Conservation (phyloP, 1,140 invertebrate genomes). For the Platyscapa corneri region DNA sequence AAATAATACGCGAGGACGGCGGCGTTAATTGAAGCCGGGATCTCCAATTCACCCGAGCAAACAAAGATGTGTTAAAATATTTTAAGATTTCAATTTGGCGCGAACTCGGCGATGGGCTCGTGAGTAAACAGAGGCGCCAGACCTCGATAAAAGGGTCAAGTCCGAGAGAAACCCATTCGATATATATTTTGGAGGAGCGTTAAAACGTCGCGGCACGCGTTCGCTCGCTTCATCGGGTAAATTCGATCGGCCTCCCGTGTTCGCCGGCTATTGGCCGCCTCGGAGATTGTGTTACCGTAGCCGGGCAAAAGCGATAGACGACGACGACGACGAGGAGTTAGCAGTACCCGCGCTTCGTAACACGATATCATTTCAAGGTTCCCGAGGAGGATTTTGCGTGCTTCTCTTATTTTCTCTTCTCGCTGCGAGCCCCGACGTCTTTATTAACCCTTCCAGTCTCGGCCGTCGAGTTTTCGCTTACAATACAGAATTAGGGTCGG, state of each 20-base stretch:
- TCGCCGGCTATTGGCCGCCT: slow-evolving; percentile 10
- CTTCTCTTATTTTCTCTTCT: background rate
- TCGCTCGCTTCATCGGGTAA: slow-evolving; percentile 2
- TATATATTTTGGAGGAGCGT: background rate
- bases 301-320: background rate
- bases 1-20: too few relatives aligned
- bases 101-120: background rate
- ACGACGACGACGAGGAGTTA: too few relatives aligned
- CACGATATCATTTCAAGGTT: slow-evolving; percentile 23
- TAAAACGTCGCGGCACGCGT: background rate
- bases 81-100: too few relatives aligned
- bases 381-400: background rate
- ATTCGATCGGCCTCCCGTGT: slow-evolving; percentile 13
- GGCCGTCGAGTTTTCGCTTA: background rate
- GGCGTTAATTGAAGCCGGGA: too few relatives aligned
- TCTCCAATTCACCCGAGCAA: too few relatives aligned
- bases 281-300: slow-evolving; percentile 31
- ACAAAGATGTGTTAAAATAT: too few relatives aligned
- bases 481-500: background rate
- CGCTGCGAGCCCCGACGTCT: background rate
- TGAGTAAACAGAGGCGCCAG: too few relatives aligned
- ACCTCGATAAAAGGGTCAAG: background rate
- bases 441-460: background rate
- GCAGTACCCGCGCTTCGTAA: slow-evolving; percentile 2
- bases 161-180: background rate